Base-by-base conservation (phyloP, 2,113 vertebrate genomes). In the Tragelaphus imberbis region DNA sequence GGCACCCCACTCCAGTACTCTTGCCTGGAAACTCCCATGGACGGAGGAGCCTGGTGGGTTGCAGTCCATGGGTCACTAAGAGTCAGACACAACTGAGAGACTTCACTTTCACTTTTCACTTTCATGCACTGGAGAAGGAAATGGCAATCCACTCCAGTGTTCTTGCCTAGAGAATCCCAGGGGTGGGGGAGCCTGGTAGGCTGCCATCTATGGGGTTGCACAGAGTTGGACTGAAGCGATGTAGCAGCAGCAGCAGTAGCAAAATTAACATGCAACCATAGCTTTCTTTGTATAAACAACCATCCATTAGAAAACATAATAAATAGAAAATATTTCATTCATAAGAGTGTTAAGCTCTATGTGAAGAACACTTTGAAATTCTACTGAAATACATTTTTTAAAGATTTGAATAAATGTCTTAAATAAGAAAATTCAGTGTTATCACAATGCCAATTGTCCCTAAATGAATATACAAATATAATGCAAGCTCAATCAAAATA, bases 341-440 rank as follows among this genome's bases (percentile, higher is more conserved):
- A 30, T 80, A 65, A 92, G 27, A 94, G 36, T 77, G 14, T 81
- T 13, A 84, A 93, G 8, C 53, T 88, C 36, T n/a, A 6, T 25
- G 11, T 94, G 49, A 90, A 61, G 63, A 92, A 84, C 44, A 58
- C 25, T 79, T 97, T 40, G 28, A 92, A 61, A 71, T 95, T 75
- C 51, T 80, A 58, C 53, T 91, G 33, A 92, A 84, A 51, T 90
- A 49, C 17, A 59, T 88, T 40, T 95, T 80, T 56, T 25, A 81
- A 58, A 92, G 40, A 80, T 15, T 89, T 84, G n/a, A 95, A 80
- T 94, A 90, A 93, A 93, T 91, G 59, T 36, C 77, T 88, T 88
- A 6, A 21, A 61, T 94, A 80, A 91, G 33, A 93, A 91, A 16
- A 65, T 51, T 75, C 40, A 65, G 36, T 77, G 65, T 61, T 88